Percentiles rank a stretch among this genome's conserved stretches.
Evolutionary conservation across 1,140 invertebrate genomes (phyloP).

Genomic region (Centruroides vittatus): DNA sequence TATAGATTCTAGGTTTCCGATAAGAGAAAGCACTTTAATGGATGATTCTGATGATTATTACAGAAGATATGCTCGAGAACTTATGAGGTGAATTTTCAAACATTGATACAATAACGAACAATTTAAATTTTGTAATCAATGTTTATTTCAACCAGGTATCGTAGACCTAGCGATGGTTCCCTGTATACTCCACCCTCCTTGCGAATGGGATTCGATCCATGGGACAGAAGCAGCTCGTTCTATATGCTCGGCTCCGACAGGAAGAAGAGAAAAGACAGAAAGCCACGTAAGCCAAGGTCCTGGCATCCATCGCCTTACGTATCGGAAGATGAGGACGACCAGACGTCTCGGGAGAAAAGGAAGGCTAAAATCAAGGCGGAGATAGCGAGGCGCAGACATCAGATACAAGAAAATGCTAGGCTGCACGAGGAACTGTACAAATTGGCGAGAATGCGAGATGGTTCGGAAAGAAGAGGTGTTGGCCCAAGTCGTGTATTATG

Average conservation of each 20-base stretch:
- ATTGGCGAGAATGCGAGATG: conserved; percentile 28
- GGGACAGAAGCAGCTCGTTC: too few species aligned
- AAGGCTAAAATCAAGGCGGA: conserved; percentile 46
- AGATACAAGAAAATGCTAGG: conserved; percentile 43
- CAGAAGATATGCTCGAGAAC: too few species aligned
- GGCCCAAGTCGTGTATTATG: too few species aligned
- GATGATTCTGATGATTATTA: too few species aligned
- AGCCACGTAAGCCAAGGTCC: conserved; percentile 35
- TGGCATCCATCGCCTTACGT: conserved; percentile 44
- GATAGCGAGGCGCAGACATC: conserved; percentile 42
- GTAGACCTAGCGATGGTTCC: too few species aligned
- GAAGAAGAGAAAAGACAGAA: conserved; percentile 22
- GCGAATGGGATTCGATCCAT: too few species aligned
- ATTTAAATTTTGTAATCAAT: too few species aligned
- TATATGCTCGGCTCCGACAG: too few species aligned
- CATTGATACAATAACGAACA: too few species aligned
- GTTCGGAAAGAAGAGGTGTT: conserved; percentile 14
- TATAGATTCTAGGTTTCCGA: not conserved
- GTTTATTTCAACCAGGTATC: too few species aligned
- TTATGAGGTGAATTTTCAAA: too few species aligned
- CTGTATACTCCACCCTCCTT: too few species aligned
- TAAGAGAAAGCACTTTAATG: not conserved
- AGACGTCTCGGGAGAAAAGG: conserved; percentile 39
- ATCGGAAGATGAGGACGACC: conserved; percentile 36
- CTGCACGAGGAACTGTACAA: conserved; percentile 41